These are phyloP conservation scores for Semaprochilodus insignis DNA, from an alignment of 2,797 vertebrate species.

Conservation along the genomic window DNA sequence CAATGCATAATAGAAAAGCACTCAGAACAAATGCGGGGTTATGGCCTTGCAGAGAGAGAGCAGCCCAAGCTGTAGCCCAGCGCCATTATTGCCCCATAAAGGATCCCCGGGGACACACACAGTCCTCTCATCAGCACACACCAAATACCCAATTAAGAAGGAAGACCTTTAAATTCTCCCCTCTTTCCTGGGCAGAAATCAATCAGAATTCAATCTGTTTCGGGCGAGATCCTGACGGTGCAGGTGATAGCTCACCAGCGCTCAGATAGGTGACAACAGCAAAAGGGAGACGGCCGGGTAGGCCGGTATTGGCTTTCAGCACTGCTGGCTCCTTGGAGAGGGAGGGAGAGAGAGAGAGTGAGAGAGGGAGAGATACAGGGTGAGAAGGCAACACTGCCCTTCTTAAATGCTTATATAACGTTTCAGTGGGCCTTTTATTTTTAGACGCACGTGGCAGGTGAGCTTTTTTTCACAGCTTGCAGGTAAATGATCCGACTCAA, in stretches of 20 bases:
- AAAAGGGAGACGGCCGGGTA: conserved; percentile 80
- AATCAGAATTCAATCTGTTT: conserved; percentile 89
- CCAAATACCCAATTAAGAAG: conserved; percentile 90
- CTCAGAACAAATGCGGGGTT: conserved; percentile 89
- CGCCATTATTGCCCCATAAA: conserved; percentile 89
- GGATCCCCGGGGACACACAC: conserved; percentile 81
- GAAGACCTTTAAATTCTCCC: conserved; percentile 85
- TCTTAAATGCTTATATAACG: conserved; percentile 70
- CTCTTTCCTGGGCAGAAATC: conserved; percentile 86
- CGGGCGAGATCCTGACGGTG: conserved; percentile 86
- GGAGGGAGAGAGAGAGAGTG: conserved; percentile 2
- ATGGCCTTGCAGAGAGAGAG: conserved; percentile 85
- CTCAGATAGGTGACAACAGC: conserved; percentile 86
- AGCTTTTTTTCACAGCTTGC: conserved; percentile 68
- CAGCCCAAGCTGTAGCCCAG: conserved; percentile 81
- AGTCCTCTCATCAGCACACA: conserved; percentile 88
- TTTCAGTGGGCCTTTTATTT: conserved; percentile 72
- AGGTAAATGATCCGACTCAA: conserved; percentile 55
- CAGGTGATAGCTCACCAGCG: conserved; percentile 87
- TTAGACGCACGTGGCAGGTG: conserved; percentile 65
- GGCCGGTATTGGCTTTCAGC: conserved; percentile 82
- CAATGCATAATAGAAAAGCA: conserved; percentile 91
- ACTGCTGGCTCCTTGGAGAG: conserved; percentile 55
- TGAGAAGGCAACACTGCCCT: conserved; percentile 57
- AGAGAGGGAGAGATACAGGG: conserved; percentile 24